A percentile compares a stretch with the other conserved stretches of the same genome.
phyloP scores from a whole-genome alignment of 2,888 invertebrate species.

The Andrena haemorrhoa region DNA sequence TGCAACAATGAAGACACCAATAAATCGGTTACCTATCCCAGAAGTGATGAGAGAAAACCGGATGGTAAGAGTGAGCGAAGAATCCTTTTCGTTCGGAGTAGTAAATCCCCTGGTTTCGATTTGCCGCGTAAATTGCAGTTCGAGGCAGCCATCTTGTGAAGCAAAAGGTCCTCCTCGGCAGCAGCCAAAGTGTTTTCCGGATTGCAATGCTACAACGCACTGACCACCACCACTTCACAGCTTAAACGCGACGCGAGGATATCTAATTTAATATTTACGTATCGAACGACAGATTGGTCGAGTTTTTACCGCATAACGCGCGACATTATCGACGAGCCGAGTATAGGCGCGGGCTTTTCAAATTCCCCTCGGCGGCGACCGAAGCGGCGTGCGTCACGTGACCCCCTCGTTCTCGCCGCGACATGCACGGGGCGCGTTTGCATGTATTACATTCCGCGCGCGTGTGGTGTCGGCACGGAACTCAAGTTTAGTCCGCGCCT shows the following conservation, averaged over 20 bases:
- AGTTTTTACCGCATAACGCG: not conserved
- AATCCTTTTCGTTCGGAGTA: not conserved
- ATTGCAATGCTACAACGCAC: not conserved
- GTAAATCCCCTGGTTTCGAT: slow-evolving; percentile 1
- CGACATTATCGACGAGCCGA: not conserved
- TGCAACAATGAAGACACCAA: not conserved
- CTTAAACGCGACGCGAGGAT: rapidly evolving
- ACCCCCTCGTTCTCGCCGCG: slow-evolving; percentile 52
- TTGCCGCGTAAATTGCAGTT: slow-evolving; percentile 24
- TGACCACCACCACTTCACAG: not conserved
- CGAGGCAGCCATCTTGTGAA: slow-evolving; percentile 51
- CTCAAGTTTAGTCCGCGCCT: slow-evolving; percentile 67
- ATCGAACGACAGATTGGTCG: not conserved
- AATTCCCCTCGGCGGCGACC: slow-evolving; percentile 25
- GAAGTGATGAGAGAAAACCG: not conserved
- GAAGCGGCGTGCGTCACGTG: slow-evolving; percentile 63
- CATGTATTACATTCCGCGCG: slow-evolving; percentile 61
- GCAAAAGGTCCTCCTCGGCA: not conserved
- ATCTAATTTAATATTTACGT: not conserved
- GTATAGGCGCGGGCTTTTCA: slow-evolving; percentile 22
- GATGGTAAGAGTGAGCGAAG: not conserved
- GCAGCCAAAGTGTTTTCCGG: not conserved
- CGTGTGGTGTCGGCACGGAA: slow-evolving; percentile 61
- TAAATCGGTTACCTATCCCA: not conserved
- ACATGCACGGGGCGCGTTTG: slow-evolving; percentile 59